Conservation (phyloP, 2,113 vertebrate genomes). For the Candoia aspera region DNA sequence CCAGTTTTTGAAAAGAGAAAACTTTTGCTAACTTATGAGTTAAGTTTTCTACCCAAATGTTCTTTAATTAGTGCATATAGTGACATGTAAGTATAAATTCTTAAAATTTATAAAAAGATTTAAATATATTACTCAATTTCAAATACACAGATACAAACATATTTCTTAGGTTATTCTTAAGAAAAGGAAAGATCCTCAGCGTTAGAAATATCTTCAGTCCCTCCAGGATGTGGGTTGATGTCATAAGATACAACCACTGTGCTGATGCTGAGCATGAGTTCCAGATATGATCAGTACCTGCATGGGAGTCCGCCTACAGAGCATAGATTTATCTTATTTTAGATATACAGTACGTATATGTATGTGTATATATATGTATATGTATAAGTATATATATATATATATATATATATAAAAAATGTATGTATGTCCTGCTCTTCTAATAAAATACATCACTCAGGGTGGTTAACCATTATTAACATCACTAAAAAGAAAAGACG, state of each 20-base stretch:
- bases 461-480: neutral
- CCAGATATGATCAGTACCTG: neutral
- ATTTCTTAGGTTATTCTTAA: conserved; percentile 26
- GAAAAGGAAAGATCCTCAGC: neutral
- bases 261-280: neutral
- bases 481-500: neutral
- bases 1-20: conserved; percentile 4
- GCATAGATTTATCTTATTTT: neutral
- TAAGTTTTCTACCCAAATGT: rapidly evolving
- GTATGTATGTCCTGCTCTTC: neutral
- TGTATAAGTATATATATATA: no score
- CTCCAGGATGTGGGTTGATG: neutral
- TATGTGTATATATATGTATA: no score
- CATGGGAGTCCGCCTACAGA: neutral
- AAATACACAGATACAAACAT: neutral
- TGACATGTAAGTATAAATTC: neutral
- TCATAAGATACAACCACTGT: neutral
- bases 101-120: neutral
- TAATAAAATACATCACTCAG: neutral
- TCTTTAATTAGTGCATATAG: neutral
- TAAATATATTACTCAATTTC: neutral
- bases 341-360: no score
- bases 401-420: neutral
- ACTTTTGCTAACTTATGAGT: neutral
- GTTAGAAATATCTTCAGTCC: conserved; percentile 2